Percentiles rank a stretch among this genome's conserved stretches.
Evolutionary conservation across 2,888 invertebrate genomes (phyloP).

Genomic region (Mactromeris polynyma): DNA sequence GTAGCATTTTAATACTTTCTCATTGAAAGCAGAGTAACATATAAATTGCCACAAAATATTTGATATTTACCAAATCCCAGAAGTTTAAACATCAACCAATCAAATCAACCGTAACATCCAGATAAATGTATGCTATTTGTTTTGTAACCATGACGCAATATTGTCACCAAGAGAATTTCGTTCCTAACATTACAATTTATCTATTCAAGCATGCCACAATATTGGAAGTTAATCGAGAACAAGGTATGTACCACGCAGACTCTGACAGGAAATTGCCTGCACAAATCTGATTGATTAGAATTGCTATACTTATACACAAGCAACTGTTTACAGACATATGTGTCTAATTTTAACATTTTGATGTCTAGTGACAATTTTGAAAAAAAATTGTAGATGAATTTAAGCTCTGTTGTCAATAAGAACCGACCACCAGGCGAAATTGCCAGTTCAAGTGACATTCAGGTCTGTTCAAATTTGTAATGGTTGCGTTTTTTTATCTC

Average conservation of each 20-base stretch:
- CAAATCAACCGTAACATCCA: not conserved
- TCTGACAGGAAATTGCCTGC: not conserved
- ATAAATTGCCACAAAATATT: not conserved
- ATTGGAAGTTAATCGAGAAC: not conserved
- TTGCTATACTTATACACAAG: too few relatives aligned
- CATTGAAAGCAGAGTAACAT: not conserved
- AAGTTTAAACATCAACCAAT: not conserved
- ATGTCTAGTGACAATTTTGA: too few relatives aligned
- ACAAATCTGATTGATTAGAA: not conserved
- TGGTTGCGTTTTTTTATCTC: too few relatives aligned
- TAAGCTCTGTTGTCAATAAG: too few relatives aligned
- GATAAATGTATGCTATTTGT: not conserved
- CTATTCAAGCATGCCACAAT: not conserved
- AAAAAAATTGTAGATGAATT: too few relatives aligned
- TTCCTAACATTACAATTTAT: not conserved
- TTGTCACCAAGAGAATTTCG: constrained; percentile 1
- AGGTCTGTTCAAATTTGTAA: too few relatives aligned
- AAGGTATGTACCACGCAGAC: not conserved
- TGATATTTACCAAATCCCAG: not conserved
- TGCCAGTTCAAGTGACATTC: too few relatives aligned
- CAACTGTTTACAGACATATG: too few relatives aligned
- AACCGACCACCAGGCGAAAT: too few relatives aligned
- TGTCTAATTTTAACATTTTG: too few relatives aligned
- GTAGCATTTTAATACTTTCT: not conserved
- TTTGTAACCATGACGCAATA: not conserved